Conservation (phyloP, 2,113 vertebrate species). For the Scatophagus argus region DNA sequence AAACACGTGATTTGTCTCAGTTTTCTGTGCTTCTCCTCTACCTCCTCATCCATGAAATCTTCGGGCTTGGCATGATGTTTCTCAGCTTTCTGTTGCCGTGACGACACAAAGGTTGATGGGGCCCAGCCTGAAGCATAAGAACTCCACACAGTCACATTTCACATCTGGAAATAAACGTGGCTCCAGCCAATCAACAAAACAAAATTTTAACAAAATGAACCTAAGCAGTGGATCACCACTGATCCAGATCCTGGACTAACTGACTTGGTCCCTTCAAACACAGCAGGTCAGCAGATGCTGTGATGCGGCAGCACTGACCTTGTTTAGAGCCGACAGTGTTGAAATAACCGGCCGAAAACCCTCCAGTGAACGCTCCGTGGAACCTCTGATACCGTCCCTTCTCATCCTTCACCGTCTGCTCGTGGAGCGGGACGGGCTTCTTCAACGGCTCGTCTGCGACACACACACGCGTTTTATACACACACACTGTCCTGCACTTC, state of each 20-base stretch:
- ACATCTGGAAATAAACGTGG: background rate
- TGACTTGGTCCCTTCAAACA: background rate
- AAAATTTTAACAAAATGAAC: no score
- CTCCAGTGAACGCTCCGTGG: constrained; percentile 97
- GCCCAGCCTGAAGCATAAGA: constrained; percentile 88
- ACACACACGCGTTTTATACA: background rate
- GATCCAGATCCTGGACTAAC: background rate
- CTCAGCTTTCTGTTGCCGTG: constrained; percentile 92
- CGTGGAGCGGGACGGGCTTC: constrained; percentile 92
- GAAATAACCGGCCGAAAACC: constrained; percentile 97
- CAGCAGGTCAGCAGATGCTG: background rate
- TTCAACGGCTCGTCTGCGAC: constrained; percentile 87
- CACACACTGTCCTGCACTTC: background rate
- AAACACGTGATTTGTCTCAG: no score
- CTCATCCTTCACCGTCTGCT: constrained; percentile 96
- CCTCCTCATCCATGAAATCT: constrained; percentile 99
- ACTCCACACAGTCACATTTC: background rate
- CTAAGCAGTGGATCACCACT: background rate
- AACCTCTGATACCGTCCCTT: constrained; percentile 94
- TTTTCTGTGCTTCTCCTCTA: no score
- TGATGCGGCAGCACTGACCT: constrained; percentile 80
- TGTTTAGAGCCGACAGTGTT: constrained; percentile 97
- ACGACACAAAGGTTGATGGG: constrained; percentile 92
- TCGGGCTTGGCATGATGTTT: constrained; percentile 86
- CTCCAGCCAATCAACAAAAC: no score